These are phyloP conservation scores for Etia nguti DNA, from an alignment of 2,113 vertebrate species.

Conservation along the genomic window DNA sequence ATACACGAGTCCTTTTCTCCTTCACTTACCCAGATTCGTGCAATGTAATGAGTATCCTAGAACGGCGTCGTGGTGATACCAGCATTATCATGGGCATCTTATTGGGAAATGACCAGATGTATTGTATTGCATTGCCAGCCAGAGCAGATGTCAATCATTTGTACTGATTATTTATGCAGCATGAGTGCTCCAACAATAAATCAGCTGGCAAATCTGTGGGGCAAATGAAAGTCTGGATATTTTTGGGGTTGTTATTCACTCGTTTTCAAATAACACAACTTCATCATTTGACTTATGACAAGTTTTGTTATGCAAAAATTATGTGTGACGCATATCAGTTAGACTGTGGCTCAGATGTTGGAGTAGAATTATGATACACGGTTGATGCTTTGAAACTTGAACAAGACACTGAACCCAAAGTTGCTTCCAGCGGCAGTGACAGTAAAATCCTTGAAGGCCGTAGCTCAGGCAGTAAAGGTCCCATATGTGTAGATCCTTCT, in stretches of 20 bases:
- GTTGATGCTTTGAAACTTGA: neutral
- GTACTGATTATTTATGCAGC: neutral
- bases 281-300: neutral
- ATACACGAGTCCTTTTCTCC: neutral
- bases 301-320: neutral
- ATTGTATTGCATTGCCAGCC: neutral
- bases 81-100: rapidly evolving
- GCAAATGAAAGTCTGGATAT: neutral
- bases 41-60: neutral
- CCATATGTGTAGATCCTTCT: neutral
- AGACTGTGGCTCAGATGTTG: neutral
- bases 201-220: neutral
- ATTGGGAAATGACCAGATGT: neutral
- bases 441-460: rapidly evolving
- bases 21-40: neutral
- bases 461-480: neutral
- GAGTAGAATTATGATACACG: rapidly evolving
- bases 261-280: neutral
- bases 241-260: neutral
- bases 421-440: neutral
- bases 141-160: neutral
- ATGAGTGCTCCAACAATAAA: neutral
- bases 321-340: neutral
- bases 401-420: neutral
- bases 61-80: neutral